Evolutionary conservation across 1,140 invertebrate genomes (phyloP).

Genomic region (Drosophila seguyi): DNA sequence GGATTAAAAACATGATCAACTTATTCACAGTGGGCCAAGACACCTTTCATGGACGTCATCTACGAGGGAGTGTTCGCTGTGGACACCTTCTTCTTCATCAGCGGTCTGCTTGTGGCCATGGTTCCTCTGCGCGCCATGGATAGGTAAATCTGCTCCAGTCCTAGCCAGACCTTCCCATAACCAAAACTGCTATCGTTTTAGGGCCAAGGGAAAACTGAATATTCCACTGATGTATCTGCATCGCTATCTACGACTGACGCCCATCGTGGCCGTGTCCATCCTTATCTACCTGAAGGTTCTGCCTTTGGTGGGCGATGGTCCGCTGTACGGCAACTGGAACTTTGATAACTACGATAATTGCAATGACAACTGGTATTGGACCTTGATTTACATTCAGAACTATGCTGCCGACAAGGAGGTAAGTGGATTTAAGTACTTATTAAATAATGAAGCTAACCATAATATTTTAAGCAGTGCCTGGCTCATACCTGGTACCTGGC

Average conservation of each 20-base stretch:
- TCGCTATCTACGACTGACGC: slow-evolving; percentile 70
- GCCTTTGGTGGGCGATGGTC: slow-evolving; percentile 54
- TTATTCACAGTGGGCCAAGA: slow-evolving; percentile 70
- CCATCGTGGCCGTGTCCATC: slow-evolving; percentile 50
- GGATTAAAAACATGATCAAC: background rate
- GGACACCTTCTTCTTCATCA: slow-evolving; percentile 89
- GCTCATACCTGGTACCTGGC: slow-evolving; percentile 95
- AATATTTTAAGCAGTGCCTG: slow-evolving; percentile 89
- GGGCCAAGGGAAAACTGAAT: slow-evolving; percentile 65
- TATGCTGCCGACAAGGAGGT: slow-evolving; percentile 52
- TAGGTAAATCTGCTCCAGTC: slow-evolving; percentile 85
- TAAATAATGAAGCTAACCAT: background rate
- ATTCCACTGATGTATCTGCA: slow-evolving; percentile 72
- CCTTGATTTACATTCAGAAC: slow-evolving; percentile 65
- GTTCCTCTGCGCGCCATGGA: slow-evolving; percentile 89
- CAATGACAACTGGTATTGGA: slow-evolving; percentile 56
- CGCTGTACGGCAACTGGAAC: slow-evolving; percentile 68
- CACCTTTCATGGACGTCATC: slow-evolving; percentile 86
- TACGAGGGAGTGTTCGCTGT: slow-evolving; percentile 88
- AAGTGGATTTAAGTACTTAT: background rate
- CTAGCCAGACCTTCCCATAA: no score
- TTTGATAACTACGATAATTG: slow-evolving; percentile 47
- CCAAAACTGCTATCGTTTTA: background rate
- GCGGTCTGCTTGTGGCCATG: slow-evolving; percentile 88
- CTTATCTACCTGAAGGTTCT: slow-evolving; percentile 58